Conservation (phyloP, 2,797 vertebrate genomes). For the Myotis pilosus region DNA sequence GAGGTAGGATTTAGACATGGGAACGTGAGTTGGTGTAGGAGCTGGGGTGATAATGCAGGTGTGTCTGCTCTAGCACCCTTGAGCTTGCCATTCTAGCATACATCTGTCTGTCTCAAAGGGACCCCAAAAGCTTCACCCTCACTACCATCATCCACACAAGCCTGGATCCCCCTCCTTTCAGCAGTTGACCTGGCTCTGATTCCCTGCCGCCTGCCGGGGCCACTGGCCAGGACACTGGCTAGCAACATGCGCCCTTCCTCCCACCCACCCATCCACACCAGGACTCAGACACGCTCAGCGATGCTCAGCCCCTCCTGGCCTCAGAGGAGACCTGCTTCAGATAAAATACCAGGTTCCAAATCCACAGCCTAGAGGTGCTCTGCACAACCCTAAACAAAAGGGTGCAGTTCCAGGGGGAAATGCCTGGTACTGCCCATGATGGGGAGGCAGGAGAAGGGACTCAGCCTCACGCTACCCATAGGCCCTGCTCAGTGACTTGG, state of each 20-base stretch:
- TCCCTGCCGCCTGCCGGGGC: neutral
- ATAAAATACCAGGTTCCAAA: neutral
- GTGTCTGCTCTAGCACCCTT: neutral
- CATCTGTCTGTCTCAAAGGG: neutral
- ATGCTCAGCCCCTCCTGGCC: neutral
- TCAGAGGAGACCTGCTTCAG: neutral
- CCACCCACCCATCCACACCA: neutral
- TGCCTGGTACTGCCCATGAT: rapidly evolving
- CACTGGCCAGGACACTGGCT: neutral
- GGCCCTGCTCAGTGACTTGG: neutral
- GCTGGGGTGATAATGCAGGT: neutral
- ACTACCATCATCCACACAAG: neutral
- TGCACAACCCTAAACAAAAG: neutral
- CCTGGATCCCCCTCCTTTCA: neutral
- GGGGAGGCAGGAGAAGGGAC: too few species aligned
- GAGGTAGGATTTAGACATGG: neutral
- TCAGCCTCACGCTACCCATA: rapidly evolving
- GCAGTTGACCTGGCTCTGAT: neutral
- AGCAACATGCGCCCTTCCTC: neutral
- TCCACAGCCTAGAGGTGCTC: neutral
- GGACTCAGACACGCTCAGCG: neutral
- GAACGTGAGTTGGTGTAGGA: neutral
- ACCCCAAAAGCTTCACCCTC: neutral
- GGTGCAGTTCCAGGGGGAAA: rapidly evolving
- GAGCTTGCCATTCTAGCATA: neutral